These are phyloP conservation scores for Brachionus angularis DNA, from an alignment of 1,140 invertebrate genomes.

Conservation along the genomic window DNA sequence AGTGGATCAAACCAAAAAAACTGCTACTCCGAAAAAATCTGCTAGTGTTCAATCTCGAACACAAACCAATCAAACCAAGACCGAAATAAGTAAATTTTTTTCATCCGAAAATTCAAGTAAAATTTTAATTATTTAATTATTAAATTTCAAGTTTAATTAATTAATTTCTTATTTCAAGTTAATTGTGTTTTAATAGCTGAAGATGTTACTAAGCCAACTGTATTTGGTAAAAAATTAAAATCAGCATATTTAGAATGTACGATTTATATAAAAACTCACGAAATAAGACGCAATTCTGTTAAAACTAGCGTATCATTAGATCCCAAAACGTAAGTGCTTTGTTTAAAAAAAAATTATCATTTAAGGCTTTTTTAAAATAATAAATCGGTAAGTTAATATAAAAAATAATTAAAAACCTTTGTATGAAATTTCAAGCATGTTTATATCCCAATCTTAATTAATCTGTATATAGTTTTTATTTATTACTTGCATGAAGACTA, in stretches of 20 bases:
- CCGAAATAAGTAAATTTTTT: slow-evolving; percentile 26
- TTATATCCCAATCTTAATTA: too few species aligned
- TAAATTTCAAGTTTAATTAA: neutral
- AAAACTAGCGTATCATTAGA: slow-evolving; percentile 33
- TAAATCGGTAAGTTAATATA: too few species aligned
- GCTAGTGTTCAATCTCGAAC: too few species aligned
- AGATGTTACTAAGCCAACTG: neutral
- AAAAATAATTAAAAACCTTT: too few species aligned
- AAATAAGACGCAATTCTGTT: neutral
- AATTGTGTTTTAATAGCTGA: slow-evolving; percentile 42
- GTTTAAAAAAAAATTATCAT: too few species aligned
- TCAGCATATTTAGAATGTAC: slow-evolving; percentile 26
- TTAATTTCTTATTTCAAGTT: slow-evolving; percentile 2
- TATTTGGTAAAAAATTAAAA: slow-evolving; percentile 21
- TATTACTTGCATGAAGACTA: too few species aligned
- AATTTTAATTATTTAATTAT: neutral
- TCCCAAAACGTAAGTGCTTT: slow-evolving; percentile 26
- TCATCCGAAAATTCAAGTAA: slow-evolving; percentile 35
- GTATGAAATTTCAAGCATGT: too few species aligned
- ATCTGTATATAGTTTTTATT: too few species aligned
- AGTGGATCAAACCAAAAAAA: too few species aligned
- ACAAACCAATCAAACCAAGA: neutral
- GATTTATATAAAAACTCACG: neutral
- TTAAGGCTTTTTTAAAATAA: too few species aligned
- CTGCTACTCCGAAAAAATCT: neutral